Base-by-base conservation (phyloP, 2,797 vertebrate genomes). In the Siniperca scherzeri region DNA sequence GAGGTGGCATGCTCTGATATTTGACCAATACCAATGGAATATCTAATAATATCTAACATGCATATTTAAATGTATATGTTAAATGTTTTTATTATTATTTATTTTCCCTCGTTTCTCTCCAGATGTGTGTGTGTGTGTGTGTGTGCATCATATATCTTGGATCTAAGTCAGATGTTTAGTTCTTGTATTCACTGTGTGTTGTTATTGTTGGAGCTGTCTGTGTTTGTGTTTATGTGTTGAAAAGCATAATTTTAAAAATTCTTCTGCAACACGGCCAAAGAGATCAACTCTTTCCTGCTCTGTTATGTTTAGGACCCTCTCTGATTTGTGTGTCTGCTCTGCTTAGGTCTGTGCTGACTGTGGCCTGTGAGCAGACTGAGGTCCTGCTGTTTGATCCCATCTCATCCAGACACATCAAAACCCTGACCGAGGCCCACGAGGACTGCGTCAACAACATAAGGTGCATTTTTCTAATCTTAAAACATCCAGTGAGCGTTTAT, bases 391-490 rank as follows among this genome's bases (percentile, higher is more conserved):
- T 99, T 88, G 98, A 99, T 85, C 98, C 98, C 0, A 96, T 99
- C 90, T 99, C 98, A 68, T 99, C 98, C 90, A 97, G 96, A 95
- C 98, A 99, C 95, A 99, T 99, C 92, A 98, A 98, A 94, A 99
- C 98, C 27, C 96, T 99, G 85, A 97, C 98, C 4, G 98, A 99
- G 91, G 98, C 98, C 77, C 98, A 99, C 1, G 98, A 99, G 89
- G 98, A 99, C 91, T 99, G 98, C 81, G 98, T 99, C 81, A 99
- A 99, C 95, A 99, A 99, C 93, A 99, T 99, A 93, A 97, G 98
- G 98, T 98, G 42, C 5, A 2, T 82, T 77, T 70, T 27, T 65
- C 7, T 57, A 3, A 17, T 27, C 22, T 13, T 30, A 12, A 66
- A 55, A 44, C 33, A 16, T 22, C 25, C 16, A 3, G 46, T 3